Evolutionary conservation across 2,888 invertebrate species (phyloP), one percentile per base, ranked within the genome.

Genomic region (Tanytarsus gracilentus): DNA sequence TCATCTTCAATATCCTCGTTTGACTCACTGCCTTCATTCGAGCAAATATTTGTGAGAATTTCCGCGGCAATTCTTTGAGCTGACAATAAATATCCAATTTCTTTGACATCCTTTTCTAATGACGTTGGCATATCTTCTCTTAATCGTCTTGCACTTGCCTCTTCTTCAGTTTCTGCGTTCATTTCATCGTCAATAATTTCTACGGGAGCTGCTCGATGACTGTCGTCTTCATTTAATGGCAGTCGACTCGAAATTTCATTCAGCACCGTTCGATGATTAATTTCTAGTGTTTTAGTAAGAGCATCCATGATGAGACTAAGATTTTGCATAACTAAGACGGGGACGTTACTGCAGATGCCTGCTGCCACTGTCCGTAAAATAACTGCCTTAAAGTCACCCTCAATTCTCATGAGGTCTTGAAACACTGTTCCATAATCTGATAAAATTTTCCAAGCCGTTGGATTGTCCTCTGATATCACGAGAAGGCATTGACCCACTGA

Each of bases 401-500:
- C 75, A 23, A 76, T 63, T 26, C 68, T 68, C 16, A 80, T 66
- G 9, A 80, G 66, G 14, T 68, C 74, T 14, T 77, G 67, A 29
- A 77, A 71, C 39, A 71, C 74, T 52, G 76, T 75, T 49, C 78
- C 76, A 52, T 73, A 75, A 18, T 72, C 67, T 64, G 77, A 76
- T n/a, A 84, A 72, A 64, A 78, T 76, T 29, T 72, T 71, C 69
- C 79, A 76, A 0, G 81, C 80, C 61, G 71, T 69, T 1, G 77
- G 72, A 70, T 87, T 87, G 64, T 86, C 84, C 72, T 88, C 88
- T 0, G 84, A 79, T 39, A 86, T 78, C 4, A 85, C 84, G 66
- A 85, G 77, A 6, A 87, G 70, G 67, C 84, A 86, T 66, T 86
- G 85, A 39, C 82, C 78, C 62, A 78, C 76, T 18, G 79, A 76